Percentiles rank a stretch among this genome's conserved stretches.
Evolutionary conservation across 1,140 invertebrate genomes (phyloP).

Genomic region (Alviniconcha marisindica): DNA sequence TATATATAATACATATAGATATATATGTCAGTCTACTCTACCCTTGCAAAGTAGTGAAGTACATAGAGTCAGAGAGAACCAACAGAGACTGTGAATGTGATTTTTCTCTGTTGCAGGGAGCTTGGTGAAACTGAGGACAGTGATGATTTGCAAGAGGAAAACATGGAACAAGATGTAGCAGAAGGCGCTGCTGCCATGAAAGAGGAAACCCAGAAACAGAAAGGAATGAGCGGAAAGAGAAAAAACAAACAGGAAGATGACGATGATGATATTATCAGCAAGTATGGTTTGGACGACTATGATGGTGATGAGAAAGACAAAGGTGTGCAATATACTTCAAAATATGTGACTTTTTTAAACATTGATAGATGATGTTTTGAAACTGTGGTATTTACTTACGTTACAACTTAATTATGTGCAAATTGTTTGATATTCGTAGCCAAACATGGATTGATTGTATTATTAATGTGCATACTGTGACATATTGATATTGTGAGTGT

Average conservation of each 20-base stretch:
- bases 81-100: no score
- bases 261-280: constrained; percentile 64
- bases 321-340: not conserved
- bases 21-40: no score
- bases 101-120: constrained; percentile 6
- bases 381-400: no score
- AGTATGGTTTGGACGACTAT: constrained; percentile 81
- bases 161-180: constrained; percentile 20
- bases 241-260: constrained; percentile 76
- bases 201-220: constrained; percentile 59
- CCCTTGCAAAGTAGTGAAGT: no score
- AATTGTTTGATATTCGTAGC: no score
- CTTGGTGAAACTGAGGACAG: constrained; percentile 40
- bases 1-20: no score
- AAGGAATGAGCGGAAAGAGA: constrained; percentile 74
- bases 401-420: not conserved
- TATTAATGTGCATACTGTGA: no score
- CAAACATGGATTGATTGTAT: no score
- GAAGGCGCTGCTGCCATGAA: constrained; percentile 36
- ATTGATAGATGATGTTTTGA: not conserved
- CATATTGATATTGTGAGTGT: not conserved
- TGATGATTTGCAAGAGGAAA: constrained; percentile 28
- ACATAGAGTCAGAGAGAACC: no score
- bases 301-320: constrained; percentile 80
- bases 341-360: not conserved